Percentiles rank a stretch among this genome's conserved stretches.
phyloP scores from a whole-genome alignment of 2,888 invertebrate species.

The Plemyria rubiginata region DNA sequence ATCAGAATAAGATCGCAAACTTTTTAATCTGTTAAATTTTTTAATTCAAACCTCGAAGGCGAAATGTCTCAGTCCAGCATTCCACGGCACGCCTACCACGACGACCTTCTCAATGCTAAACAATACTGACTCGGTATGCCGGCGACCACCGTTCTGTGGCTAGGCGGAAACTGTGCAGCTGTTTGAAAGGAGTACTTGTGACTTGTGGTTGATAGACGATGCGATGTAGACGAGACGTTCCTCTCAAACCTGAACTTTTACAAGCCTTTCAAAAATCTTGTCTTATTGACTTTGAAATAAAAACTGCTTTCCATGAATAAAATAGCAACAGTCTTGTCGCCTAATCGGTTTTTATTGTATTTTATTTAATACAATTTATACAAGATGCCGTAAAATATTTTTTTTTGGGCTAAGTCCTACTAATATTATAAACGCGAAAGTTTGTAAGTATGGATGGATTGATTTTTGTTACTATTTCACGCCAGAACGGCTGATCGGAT shows the following conservation, averaged over 20 bases:
- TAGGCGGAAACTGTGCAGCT: constrained; percentile 24
- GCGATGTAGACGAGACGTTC: not conserved
- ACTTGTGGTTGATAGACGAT: not conserved
- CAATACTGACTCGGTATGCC: constrained; percentile 28
- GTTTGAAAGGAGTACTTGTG: constrained; percentile 15
- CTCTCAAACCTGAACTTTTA: not conserved
- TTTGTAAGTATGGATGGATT: no score
- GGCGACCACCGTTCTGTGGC: constrained; percentile 14
- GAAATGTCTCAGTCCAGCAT: constrained; percentile 62
- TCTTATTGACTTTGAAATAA: no score
- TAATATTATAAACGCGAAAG: no score
- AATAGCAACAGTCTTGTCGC: no score
- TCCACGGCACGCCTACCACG: constrained; percentile 60
- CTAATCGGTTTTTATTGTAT: no score
- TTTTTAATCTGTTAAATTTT: constrained; percentile 27
- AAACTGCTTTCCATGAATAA: no score
- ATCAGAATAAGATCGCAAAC: not conserved
- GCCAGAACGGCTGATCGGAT: no score
- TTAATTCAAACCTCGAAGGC: constrained; percentile 48
- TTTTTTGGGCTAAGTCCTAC: no score
- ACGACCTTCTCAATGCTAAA: constrained; percentile 79
- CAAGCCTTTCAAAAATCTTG: not conserved
- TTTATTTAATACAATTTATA: no score
- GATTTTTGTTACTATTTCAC: no score
- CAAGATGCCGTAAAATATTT: no score